Evolutionary conservation across 2,797 vertebrate genomes (phyloP), one percentile per base, ranked within the genome.

Genomic region (Rallus crepitans): DNA sequence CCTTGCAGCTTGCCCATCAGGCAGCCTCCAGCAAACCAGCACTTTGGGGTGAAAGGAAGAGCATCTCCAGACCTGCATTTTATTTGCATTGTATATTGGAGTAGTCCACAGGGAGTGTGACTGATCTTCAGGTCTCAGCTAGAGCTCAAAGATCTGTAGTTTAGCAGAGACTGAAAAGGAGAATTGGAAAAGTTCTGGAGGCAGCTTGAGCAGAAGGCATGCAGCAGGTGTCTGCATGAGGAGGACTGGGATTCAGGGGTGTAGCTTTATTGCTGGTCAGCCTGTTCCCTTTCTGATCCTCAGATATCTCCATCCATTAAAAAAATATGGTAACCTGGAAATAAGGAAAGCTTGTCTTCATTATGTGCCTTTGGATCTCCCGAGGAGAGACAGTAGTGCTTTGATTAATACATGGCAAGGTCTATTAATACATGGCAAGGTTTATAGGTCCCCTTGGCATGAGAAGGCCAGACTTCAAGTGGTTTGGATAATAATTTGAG

Each of bases 221-320:
- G 6, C 15, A 39, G 57, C 37, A 37, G 21, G 6, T 12, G 27
- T 35, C 45, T 85, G 40, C 8, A 1, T 18, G 24, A 50, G 48
- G 23, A 68, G 75, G 28, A 25, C 13, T 53, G 63, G 11, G 25
- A 50, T 14, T 60, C 28, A 3, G 31, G 11, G 65, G 16, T 6
- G 11, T 6, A 24, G 7, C 4, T 40, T 77, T 53, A 19, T 39
- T 48, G 12, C n/a, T 90, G 5, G 0, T 70, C 24, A 35, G 0
- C 7, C 35, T 65, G 11, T n/a, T 82, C 33, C 3, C 11, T 68
- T 87, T 56, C 47, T 73, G 33, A 69, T 16, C 37, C 16, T 52
- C 7, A 19, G 14, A 12, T 63, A 15, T 64, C 8, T 65, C 18
- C 4, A 42, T 3, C 25, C 56, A 31, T 40, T 48, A 48, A 48